A percentile compares a stretch with the other conserved stretches of the same genome.
phyloP scores from a whole-genome alignment of 2,797 vertebrate species.

The Schizopygopsis pylzovi region DNA sequence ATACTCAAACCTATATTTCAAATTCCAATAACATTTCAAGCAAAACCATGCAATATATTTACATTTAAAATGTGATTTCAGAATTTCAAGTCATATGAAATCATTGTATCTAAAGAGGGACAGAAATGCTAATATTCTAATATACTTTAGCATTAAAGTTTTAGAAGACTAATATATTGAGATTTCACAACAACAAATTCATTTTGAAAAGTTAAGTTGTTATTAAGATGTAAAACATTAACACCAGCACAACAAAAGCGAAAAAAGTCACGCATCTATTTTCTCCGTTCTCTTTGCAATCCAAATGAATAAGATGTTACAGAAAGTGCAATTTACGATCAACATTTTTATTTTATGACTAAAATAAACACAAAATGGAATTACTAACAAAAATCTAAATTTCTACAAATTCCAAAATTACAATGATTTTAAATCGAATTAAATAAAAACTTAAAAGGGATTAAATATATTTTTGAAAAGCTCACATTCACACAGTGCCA shows the following conservation, averaged over 20 bases:
- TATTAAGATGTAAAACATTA: background rate
- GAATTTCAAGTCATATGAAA: background rate
- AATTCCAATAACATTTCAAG: background rate
- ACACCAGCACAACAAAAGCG: background rate
- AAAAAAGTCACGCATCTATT: background rate
- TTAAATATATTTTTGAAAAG: background rate
- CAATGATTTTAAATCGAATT: background rate
- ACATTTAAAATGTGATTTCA: background rate
- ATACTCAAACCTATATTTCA: background rate
- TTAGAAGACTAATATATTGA: background rate
- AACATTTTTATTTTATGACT: background rate
- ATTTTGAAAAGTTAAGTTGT: background rate
- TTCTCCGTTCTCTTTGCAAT: background rate
- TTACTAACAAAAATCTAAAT: background rate
- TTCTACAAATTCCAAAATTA: background rate
- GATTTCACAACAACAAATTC: background rate
- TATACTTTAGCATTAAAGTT: background rate
- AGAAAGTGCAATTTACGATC: background rate
- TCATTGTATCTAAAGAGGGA: background rate
- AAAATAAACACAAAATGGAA: background rate
- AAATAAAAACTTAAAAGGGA: constrained; percentile 3
- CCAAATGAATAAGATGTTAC: background rate
- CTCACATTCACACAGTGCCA: constrained; percentile 47
- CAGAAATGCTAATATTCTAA: background rate
- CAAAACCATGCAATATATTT: background rate